Conservation (phyloP, 2,113 vertebrate genomes). For the Pedionomus torquatus region DNA sequence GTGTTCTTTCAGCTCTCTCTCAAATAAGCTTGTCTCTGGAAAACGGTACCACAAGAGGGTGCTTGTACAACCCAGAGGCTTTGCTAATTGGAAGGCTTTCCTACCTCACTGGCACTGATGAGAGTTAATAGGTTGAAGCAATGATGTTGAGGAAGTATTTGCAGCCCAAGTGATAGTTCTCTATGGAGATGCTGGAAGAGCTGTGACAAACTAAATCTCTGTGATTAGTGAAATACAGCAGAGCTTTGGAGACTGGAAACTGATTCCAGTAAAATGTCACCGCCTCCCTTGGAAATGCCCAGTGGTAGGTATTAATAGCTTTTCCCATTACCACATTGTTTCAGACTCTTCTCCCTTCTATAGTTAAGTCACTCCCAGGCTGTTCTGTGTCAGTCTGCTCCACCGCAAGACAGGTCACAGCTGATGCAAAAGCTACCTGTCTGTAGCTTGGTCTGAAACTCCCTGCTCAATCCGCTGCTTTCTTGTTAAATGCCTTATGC, state of each 20-base stretch:
- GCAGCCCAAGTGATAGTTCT: background rate
- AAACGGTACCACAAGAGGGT: background rate
- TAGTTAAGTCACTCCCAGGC: background rate
- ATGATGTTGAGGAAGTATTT: background rate
- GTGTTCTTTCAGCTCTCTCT: background rate
- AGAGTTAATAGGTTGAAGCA: background rate
- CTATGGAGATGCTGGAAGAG: background rate
- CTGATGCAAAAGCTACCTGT: background rate
- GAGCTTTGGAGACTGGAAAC: background rate
- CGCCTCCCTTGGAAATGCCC: fast-evolving
- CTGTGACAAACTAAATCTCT: background rate
- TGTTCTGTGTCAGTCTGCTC: background rate
- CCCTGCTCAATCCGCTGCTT: background rate
- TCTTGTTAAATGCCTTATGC: background rate
- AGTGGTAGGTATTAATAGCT: background rate
- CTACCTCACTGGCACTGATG: fast-evolving
- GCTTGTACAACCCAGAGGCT: background rate
- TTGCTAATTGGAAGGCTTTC: background rate
- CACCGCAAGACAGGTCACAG: background rate
- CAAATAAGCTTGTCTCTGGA: background rate
- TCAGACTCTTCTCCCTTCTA: background rate
- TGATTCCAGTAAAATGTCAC: background rate
- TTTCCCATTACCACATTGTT: background rate
- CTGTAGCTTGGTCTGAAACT: background rate
- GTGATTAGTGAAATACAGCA: background rate